A percentile compares a stretch with the other conserved stretches of the same genome.
Conservation (phyloP, 2,888 invertebrate genomes). For the Cosmia pyralina region DNA sequence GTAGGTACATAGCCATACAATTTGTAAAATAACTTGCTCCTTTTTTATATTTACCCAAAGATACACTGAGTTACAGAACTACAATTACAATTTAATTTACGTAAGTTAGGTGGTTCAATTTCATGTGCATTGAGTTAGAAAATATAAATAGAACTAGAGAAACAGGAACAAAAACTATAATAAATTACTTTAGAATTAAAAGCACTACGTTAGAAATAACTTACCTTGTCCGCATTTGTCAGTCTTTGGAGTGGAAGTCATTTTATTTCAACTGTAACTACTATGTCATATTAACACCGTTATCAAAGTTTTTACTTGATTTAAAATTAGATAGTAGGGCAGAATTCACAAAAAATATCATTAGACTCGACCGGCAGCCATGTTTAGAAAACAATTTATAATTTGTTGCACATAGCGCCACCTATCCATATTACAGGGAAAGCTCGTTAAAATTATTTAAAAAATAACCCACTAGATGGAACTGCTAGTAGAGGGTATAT, state of each 20-base stretch:
- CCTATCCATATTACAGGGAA: slow-evolving; percentile 43
- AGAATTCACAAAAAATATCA: slow-evolving; percentile 81
- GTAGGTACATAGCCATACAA: slow-evolving; percentile 9
- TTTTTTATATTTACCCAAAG: not conserved
- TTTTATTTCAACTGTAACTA: slow-evolving; percentile 76
- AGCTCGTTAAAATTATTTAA: not conserved
- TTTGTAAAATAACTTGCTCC: slow-evolving; percentile 28
- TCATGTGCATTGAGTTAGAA: slow-evolving; percentile 42
- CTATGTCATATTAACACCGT: slow-evolving; percentile 84
- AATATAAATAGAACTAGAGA: slow-evolving; percentile 60
- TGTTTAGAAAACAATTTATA: slow-evolving; percentile 81
- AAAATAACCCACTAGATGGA: slow-evolving; percentile 29
- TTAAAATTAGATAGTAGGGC: slow-evolving; percentile 69
- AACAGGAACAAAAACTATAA: slow-evolving; percentile 57
- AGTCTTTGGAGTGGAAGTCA: slow-evolving; percentile 89
- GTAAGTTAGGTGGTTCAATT: slow-evolving; percentile 18
- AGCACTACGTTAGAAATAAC: slow-evolving; percentile 73
- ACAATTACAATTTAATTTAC: slow-evolving; percentile 31
- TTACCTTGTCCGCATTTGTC: slow-evolving; percentile 88
- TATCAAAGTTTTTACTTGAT: slow-evolving; percentile 66
- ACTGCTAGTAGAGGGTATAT: not conserved
- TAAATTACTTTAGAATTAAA: slow-evolving; percentile 56
- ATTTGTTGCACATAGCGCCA: slow-evolving; percentile 64
- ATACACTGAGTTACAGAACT: not conserved
- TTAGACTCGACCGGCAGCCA: slow-evolving; percentile 87